Evolutionary conservation across 2,888 invertebrate genomes (phyloP).

Genomic region (Sthenelais limicola): DNA sequence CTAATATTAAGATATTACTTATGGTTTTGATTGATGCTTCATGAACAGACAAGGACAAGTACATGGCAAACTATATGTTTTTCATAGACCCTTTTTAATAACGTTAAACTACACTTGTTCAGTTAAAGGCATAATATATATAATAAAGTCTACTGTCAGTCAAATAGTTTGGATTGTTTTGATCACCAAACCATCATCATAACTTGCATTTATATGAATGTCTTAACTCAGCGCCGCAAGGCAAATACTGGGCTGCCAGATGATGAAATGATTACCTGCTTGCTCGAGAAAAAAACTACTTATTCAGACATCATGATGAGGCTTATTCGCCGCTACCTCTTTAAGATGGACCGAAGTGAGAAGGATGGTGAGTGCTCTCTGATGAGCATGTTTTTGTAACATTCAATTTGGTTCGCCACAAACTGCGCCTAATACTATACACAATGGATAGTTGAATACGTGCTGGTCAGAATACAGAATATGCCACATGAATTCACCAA

Average conservation of each 20-base stretch:
- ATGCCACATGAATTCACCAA: too few relatives aligned
- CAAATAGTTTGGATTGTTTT: too few relatives aligned
- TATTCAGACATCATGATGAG: slow-evolving; percentile 46
- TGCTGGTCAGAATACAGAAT: too few relatives aligned
- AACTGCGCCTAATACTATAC: neutral
- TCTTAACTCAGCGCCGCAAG: slow-evolving; percentile 14
- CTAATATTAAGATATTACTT: too few relatives aligned
- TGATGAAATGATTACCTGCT: slow-evolving; percentile 4
- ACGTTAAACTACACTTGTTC: too few relatives aligned
- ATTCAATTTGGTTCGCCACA: neutral
- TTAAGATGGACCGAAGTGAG: slow-evolving; percentile 43
- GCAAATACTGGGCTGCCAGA: slow-evolving; percentile 37
- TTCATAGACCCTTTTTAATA: too few relatives aligned
- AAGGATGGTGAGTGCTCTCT: slow-evolving; percentile 51
- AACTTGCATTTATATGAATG: neutral
- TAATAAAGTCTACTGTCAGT: too few relatives aligned
- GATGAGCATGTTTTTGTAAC: neutral
- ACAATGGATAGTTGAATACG: too few relatives aligned
- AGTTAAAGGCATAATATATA: too few relatives aligned
- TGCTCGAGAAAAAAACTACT: slow-evolving; percentile 34
- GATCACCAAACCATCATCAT: too few relatives aligned
- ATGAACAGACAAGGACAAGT: too few relatives aligned
- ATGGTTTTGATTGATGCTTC: too few relatives aligned
- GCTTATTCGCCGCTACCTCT: slow-evolving; percentile 43
- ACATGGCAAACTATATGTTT: neutral